Evolutionary conservation across 2,797 vertebrate species (phyloP), one percentile per base, ranked within the genome.

Genomic region (Crocodylus rhombifer): DNA sequence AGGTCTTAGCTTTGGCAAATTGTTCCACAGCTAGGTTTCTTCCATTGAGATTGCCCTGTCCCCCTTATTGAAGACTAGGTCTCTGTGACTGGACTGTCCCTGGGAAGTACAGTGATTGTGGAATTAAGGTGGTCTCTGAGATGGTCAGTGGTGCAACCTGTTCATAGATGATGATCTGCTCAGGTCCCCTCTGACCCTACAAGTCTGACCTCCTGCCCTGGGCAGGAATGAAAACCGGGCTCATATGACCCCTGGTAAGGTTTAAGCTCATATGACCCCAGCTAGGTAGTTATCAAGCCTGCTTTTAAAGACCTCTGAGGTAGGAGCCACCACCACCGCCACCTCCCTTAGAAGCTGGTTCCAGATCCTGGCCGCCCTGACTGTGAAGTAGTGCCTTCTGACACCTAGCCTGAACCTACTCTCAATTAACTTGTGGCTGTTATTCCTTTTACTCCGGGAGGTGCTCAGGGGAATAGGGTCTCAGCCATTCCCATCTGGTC

Each of bases 51-150:
- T 81, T 88, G 64, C 73, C 18, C 77, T 0, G 0, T 36, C 15
- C 1, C 3, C 61, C 25, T 42, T 51, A 2, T 42, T 55, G 28
- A 5, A 26, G 14, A 20, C 2, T 2, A 2, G 65, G 4, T 21
- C 33, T 77, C 36, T 64, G 74, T 42, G 84, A 58, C 78, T 60
- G 15, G n/a, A 82, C 14, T 21, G n/a, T 61, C 87, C 12, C 36
- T 23, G 71, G 21, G 25, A n/a, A 23, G 25, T 28, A 65, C 4
- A 71, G n/a, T 69, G 76, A 8, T 6, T n/a, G 76, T 14, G 63
- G 77, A 5, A 12, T 80, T 14, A 4, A n/a, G 23, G n/a, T 55
- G 60, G 30, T 16, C 21, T 71, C 77, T 36, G 62, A 71, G 57
- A 5, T 18, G 82, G 61, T 25, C 74, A 51, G 67, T 51, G 55